These are phyloP conservation scores for Heterochromis multidens DNA, from an alignment of 2,113 vertebrate genomes.

Conservation along the genomic window DNA sequence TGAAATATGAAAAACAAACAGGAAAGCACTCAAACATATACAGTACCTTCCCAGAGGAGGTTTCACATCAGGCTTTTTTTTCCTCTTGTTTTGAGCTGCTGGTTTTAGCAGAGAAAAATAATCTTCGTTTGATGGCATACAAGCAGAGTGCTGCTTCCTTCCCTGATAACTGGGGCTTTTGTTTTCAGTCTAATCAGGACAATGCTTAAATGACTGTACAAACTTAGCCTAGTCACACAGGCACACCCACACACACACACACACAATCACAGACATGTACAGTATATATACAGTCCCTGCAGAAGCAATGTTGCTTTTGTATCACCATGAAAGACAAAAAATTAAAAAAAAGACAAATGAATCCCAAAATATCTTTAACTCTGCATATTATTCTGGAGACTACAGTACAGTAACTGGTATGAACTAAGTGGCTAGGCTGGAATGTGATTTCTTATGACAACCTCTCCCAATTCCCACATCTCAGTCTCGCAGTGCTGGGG, in stretches of 20 bases:
- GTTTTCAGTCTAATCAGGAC: conserved; percentile 61
- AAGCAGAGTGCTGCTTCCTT: conserved; percentile 52
- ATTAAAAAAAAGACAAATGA: background rate
- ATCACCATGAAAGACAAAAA: background rate
- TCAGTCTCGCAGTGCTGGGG: background rate
- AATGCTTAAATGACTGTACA: conserved; percentile 19
- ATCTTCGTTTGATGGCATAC: conserved; percentile 28
- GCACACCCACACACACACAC: background rate
- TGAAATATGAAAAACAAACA: conserved; percentile 1
- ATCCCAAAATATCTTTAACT: background rate
- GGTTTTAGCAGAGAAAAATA: conserved; percentile 12
- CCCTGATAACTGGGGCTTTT: conserved; percentile 51
- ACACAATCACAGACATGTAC: background rate
- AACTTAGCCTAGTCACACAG: background rate
- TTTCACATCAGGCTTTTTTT: background rate
- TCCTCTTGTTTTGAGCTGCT: background rate
- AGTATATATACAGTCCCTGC: background rate
- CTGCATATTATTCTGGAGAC: background rate
- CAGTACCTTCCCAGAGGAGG: background rate
- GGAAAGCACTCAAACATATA: conserved; percentile 6
- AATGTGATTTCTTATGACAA: conserved; percentile 47
- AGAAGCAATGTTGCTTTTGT: background rate
- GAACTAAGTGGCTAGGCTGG: background rate
- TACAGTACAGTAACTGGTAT: background rate
- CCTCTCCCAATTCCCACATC: conserved; percentile 6